phyloP scores from a whole-genome alignment of 2,888 invertebrate genomes.

The Parelbella ahira region DNA sequence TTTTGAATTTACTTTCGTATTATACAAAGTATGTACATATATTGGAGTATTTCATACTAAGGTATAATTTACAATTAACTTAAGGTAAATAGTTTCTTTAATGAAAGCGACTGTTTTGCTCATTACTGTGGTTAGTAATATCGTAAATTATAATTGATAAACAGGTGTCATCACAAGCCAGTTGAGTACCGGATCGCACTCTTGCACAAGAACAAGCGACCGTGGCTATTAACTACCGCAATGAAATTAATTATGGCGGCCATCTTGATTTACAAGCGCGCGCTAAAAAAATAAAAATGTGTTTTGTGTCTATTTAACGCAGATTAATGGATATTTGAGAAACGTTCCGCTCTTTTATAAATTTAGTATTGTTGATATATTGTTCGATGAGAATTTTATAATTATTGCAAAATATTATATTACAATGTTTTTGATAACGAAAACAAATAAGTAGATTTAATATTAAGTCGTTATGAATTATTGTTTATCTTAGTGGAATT shows the following conservation, averaged over 20 bases:
- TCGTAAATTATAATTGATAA: neutral
- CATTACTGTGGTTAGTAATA: neutral
- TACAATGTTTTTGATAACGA: too few species aligned
- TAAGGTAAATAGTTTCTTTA: too few species aligned
- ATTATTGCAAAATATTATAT: too few species aligned
- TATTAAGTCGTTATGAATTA: too few species aligned
- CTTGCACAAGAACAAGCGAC: neutral
- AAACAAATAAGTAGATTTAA: too few species aligned
- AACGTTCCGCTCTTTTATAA: neutral
- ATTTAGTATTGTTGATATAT: conserved; percentile 2
- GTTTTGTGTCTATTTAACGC: conserved; percentile 4
- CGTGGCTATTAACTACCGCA: conserved; percentile 7
- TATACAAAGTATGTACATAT: too few species aligned
- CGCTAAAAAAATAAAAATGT: neutral
- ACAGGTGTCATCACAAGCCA: conserved; percentile 2
- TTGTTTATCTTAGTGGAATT: too few species aligned
- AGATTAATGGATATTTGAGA: conserved; percentile 4
- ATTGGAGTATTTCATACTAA: too few species aligned
- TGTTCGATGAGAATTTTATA: conserved; percentile 1
- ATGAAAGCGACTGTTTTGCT: too few species aligned
- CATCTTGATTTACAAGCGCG: conserved; percentile 10
- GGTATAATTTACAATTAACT: too few species aligned
- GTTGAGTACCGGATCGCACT: conserved; percentile 11
- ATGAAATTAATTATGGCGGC: conserved; percentile 13
- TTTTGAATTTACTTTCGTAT: too few species aligned